These are phyloP conservation scores for Bombyx mandarina DNA, from an alignment of 1,140 invertebrate species.

Conservation along the genomic window DNA sequence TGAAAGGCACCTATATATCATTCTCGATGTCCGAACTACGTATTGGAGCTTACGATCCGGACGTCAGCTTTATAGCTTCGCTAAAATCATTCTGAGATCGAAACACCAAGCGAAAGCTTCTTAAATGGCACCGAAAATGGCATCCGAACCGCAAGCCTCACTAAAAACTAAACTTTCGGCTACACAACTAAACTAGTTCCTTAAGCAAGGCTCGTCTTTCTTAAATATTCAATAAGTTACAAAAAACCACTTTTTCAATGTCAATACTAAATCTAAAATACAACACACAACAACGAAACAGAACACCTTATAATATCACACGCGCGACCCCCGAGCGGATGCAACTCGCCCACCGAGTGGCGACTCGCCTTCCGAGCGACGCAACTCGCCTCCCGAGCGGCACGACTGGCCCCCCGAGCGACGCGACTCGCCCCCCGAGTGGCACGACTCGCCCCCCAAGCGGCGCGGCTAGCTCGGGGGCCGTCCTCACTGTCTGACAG, in stretches of 20 bases:
- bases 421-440: constrained; percentile 39
- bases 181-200: constrained; percentile 63
- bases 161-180: constrained; percentile 34
- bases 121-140: constrained; percentile 3
- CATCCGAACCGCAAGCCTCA: constrained; percentile 33
- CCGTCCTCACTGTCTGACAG: constrained; percentile 42
- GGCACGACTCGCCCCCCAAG: constrained; percentile 12
- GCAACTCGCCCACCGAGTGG: too few species aligned
- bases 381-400: constrained; percentile 31
- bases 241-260: constrained; percentile 37
- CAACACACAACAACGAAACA: constrained; percentile 65
- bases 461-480: too few species aligned
- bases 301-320: constrained; percentile 68
- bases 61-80: constrained; percentile 5
- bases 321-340: constrained; percentile 35
- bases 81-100: constrained; percentile 3
- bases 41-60: constrained; percentile 37
- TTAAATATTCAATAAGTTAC: constrained; percentile 65
- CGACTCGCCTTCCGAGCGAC: constrained; percentile 20
- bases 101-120: neutral
- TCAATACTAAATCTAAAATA: constrained; percentile 32
- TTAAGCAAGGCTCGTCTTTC: constrained; percentile 70
- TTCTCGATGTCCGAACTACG: constrained; percentile 42
- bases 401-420: neutral
- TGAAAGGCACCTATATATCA: constrained; percentile 68